Base-by-base conservation (phyloP, 2,797 vertebrate species). In the Lateolabrax maculatus region DNA sequence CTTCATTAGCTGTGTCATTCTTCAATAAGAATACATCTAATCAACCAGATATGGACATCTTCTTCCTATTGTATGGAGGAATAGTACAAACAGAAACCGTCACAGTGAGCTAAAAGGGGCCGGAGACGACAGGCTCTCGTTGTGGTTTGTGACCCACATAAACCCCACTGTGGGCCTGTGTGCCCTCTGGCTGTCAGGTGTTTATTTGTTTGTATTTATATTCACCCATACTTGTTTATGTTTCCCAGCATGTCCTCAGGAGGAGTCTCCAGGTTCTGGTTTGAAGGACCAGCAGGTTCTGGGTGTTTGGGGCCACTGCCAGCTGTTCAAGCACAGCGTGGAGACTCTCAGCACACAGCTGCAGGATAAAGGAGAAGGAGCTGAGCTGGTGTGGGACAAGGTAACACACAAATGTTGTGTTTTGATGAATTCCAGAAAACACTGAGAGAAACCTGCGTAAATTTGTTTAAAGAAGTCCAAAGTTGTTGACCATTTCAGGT, bases 311-410 rank as follows among this genome's bases (percentile, higher is more conserved):
- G 97, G 96, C 75, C 97, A 95, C 66, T 96, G 97, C 71, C 93
- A 93, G 82, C 95, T 99, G 48, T 99, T 99, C 90, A 95, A 95
- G 69, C 94, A 95, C 84, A 99, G 98, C 41, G 96, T 99, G 62
- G 95, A 98, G 85, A 97, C 96, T 2, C 95, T 99, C 67, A 93
- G 96, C 84, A 90, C 94, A 66, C 95, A 97, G 83, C 95, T 99
- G 85, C 89, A 94, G 39, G 94, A 96, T 64, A 99, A 97, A 83
- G 98, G 97, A 34, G 96, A 97, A 0, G 96, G 95, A 77, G 95
- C 96, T 0, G 97, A 98, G 77, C 96, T 99, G 18, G 95, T 98
- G 68, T 99, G 98, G 98, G 98, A 99, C 92, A 99, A 99, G 97
- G 98, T 99, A 85, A 76, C 4, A 0, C 70, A 44, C 10, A 31